A percentile compares a stretch with the other conserved stretches of the same genome.
Conservation (phyloP, 2,113 vertebrate genomes). For the Galeopterus variegatus region DNA sequence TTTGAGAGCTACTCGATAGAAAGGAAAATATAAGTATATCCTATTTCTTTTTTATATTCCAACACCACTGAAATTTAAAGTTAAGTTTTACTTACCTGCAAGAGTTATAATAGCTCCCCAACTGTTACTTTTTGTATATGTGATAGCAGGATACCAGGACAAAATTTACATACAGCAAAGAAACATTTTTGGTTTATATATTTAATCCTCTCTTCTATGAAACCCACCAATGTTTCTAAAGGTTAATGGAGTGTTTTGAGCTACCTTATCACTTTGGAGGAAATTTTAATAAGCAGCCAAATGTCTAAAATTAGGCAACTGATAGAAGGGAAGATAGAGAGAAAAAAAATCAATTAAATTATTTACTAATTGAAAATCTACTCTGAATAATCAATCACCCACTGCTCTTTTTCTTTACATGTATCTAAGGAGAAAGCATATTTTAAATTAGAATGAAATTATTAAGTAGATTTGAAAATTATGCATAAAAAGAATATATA, state of each 20-base stretch:
- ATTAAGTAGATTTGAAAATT: background rate
- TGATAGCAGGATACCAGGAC: background rate
- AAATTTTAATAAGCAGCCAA: conserved; percentile 1
- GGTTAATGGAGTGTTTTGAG: background rate
- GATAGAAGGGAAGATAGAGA: background rate
- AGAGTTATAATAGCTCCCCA: background rate
- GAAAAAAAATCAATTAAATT: background rate
- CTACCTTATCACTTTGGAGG: conserved; percentile 46
- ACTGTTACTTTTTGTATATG: background rate
- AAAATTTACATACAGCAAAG: background rate
- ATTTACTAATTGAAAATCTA: conserved; percentile 26
- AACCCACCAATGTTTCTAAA: conserved; percentile 35
- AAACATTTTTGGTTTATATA: conserved; percentile 28
- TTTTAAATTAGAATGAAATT: conserved; percentile 61
- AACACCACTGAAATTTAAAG: conserved; percentile 45
- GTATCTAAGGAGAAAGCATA: conserved; percentile 14
- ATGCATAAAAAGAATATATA: background rate
- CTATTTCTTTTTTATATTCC: conserved; percentile 32
- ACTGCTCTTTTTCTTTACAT: background rate
- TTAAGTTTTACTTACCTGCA: background rate
- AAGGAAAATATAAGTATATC: conserved; percentile 14
- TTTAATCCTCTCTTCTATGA: conserved; percentile 20
- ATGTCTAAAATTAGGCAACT: background rate
- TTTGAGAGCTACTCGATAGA: background rate
- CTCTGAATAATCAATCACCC: background rate